Base-by-base conservation (phyloP, 2,888 invertebrate genomes). In the Oxytorus armatus region DNA sequence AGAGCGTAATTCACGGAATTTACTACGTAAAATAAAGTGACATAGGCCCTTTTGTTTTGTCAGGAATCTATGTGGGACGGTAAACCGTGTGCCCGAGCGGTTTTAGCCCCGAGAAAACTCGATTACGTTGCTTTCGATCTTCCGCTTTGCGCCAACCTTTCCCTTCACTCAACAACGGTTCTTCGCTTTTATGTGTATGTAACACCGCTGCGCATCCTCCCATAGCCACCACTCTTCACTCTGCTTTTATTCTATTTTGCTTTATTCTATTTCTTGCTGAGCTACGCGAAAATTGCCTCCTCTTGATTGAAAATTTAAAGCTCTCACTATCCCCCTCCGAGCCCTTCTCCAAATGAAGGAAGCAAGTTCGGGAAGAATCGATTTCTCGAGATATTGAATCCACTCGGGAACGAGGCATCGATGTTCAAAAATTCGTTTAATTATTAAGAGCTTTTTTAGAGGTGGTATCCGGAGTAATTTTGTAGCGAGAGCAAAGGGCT, bases 111-210 rank as follows among this genome's bases (percentile, higher is more conserved):
- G 73, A 78, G 82, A 61, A 83, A 87, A 88, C 82, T 88, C 86
- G 85, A 86, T 86, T 86, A 85, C 85, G 82, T 83, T 82, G 81
- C 84, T 82, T 75, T 82, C 83, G 83, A 85, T 82, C 83, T 81
- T 82, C 83, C 83, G 77, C 82, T 85, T 86, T 85, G 79, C 82
- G 82, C 70, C 69, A 47, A 55, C 78, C 73, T 61, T 18, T 47
- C 53, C 25, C 33, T 49, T 59, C 29, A 8, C 42, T 49, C 66
- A 63, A 61, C 39, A 42, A 39, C 61, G 44, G 33, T 3, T 51
- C 1, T 51, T 51, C 66, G 23, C 33, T 53, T 33, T 42, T 39
- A 10, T 23, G 14, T 11, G 5, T 25, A 53, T 16, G 29, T 25
- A 55, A 53, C 23, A 11, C 39, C 42, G 21, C 21, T n/a, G 21